These are phyloP conservation scores for Bruchidius siliquastri DNA, from an alignment of 2,888 invertebrate genomes.

Conservation along the genomic window DNA sequence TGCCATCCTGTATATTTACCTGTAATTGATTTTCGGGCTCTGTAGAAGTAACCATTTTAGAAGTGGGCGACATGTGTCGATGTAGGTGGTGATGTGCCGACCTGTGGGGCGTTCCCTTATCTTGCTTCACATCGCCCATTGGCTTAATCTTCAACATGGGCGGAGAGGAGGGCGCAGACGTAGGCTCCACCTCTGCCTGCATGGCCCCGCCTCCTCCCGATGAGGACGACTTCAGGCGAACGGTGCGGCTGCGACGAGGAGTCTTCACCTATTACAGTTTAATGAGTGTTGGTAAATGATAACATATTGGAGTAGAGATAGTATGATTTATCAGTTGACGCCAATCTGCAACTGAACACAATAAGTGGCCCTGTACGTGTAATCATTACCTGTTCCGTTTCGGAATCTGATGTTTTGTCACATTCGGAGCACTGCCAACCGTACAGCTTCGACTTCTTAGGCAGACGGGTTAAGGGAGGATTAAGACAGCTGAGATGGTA, in stretches of 20 bases:
- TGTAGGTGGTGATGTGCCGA: neutral
- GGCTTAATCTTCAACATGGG: slow-evolving; percentile 46
- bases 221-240: neutral
- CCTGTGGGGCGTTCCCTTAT: neutral
- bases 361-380: neutral
- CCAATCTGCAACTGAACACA: no score
- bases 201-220: neutral
- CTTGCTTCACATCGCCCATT: slow-evolving; percentile 19
- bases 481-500: slow-evolving; percentile 93
- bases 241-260: neutral
- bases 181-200: neutral
- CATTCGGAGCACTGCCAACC: slow-evolving; percentile 98
- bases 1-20: no score
- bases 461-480: slow-evolving; percentile 89
- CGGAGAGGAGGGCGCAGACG: slow-evolving; percentile 10
- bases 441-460: slow-evolving; percentile 91
- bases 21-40: neutral
- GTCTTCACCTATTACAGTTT: slow-evolving; percentile 4
- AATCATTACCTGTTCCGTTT: slow-evolving; percentile 64
- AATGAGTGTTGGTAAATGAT: neutral
- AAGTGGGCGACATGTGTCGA: neutral
- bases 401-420: slow-evolving; percentile 82
- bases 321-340: no score
- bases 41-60: neutral
- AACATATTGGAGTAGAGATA: no score